Conservation (phyloP, 2,797 vertebrate genomes). For the Micropoecilia bifurca region DNA sequence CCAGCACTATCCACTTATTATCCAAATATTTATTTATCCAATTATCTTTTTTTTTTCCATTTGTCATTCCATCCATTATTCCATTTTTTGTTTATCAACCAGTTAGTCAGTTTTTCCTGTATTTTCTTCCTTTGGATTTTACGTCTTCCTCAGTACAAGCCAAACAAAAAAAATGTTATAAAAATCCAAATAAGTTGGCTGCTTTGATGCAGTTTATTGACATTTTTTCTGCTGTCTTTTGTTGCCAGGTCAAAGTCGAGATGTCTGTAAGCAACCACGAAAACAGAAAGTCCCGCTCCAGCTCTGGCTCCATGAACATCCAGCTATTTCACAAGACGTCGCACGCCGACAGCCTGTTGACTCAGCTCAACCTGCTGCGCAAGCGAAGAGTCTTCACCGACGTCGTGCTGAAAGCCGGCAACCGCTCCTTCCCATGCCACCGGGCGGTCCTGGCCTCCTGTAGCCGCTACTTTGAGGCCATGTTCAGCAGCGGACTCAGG, state of each 20-base stretch:
- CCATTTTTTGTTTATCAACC: not conserved
- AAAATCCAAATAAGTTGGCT: not conserved
- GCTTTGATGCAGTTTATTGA: not conserved
- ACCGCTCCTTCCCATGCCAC: slow-evolving; percentile 84
- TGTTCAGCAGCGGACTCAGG: slow-evolving; percentile 86
- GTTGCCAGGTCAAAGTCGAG: slow-evolving; percentile 56
- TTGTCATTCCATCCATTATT: not conserved
- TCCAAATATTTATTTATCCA: not conserved
- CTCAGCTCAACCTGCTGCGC: slow-evolving; percentile 87
- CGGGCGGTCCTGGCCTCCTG: slow-evolving; percentile 88
- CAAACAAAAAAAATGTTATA: not conserved
- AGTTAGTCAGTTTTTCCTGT: not conserved
- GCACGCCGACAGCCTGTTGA: slow-evolving; percentile 86
- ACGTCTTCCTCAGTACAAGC: not conserved
- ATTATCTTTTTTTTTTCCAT: not conserved
- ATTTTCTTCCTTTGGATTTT: not conserved
- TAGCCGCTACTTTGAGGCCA: slow-evolving; percentile 89
- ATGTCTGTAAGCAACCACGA: slow-evolving; percentile 90
- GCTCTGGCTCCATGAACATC: slow-evolving; percentile 90
- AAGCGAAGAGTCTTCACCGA: slow-evolving; percentile 86
- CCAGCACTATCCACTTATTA: not conserved
- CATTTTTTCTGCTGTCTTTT: not conserved
- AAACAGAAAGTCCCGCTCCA: slow-evolving; percentile 89
- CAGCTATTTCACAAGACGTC: slow-evolving; percentile 88
- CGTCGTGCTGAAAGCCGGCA: slow-evolving; percentile 83